These are phyloP conservation scores for Drosophila obscura DNA, from an alignment of 1,140 invertebrate genomes.

Conservation along the genomic window DNA sequence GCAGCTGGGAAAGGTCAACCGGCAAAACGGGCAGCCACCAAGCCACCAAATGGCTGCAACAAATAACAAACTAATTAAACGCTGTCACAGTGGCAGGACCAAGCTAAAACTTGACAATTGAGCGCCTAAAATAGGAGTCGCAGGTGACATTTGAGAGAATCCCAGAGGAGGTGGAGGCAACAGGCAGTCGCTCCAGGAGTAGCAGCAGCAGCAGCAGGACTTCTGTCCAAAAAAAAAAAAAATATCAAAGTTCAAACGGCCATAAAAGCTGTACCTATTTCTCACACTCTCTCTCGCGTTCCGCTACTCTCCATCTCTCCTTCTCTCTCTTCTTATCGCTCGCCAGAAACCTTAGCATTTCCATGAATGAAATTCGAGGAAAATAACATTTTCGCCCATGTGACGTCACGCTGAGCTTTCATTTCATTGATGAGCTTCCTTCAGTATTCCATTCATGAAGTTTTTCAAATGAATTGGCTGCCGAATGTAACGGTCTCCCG, in stretches of 20 bases:
- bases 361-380: slow-evolving; percentile 47
- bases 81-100: slow-evolving; percentile 9
- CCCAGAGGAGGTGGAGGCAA: background rate
- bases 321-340: background rate
- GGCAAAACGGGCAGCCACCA: background rate
- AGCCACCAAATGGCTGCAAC: slow-evolving; percentile 36
- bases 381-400: background rate
- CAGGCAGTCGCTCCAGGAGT: background rate
- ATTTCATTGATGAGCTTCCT: slow-evolving; percentile 62
- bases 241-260: slow-evolving; percentile 63
- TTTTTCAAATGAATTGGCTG: slow-evolving; percentile 5
- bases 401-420: slow-evolving; percentile 61
- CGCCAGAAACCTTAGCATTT: background rate
- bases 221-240: slow-evolving; percentile 1
- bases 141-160: slow-evolving; percentile 42
- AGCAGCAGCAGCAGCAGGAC: background rate
- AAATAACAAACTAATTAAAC: slow-evolving; percentile 42
- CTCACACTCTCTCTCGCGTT: background rate
- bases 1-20: slow-evolving; percentile 33
- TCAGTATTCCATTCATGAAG: slow-evolving; percentile 57
- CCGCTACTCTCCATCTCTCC: background rate
- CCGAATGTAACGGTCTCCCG: too few relatives aligned
- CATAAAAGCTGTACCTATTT: background rate
- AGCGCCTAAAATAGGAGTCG: slow-evolving; percentile 10
- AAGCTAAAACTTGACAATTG: slow-evolving; percentile 19